Percentiles rank a stretch among this genome's conserved stretches.
Evolutionary conservation across 2,888 invertebrate species (phyloP).

Genomic region (Anthophora plumipes): DNA sequence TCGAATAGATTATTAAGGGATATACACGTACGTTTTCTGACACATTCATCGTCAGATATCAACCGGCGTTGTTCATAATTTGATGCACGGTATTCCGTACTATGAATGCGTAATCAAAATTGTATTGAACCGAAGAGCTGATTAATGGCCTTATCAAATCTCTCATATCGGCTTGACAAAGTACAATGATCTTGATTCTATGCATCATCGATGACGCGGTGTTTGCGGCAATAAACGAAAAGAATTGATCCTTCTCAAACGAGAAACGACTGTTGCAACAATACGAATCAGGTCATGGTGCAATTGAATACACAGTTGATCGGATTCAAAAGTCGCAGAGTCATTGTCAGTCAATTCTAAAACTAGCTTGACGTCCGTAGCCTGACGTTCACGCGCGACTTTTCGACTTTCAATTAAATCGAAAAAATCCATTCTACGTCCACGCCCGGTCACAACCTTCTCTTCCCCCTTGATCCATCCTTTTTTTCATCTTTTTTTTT

Average conservation of each 20-base stretch:
- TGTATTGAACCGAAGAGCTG: slow-evolving; percentile 37
- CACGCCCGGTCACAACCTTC: not conserved
- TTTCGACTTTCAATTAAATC: slow-evolving; percentile 71
- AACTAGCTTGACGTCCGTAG: slow-evolving; percentile 8
- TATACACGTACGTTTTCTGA: too few species aligned
- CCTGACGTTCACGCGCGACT: slow-evolving; percentile 38
- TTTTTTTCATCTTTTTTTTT: slow-evolving; percentile 25
- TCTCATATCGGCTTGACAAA: slow-evolving; percentile 1
- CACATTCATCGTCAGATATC: slow-evolving; percentile 7
- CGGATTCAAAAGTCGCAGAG: slow-evolving; percentile 27
- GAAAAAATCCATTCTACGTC: slow-evolving; percentile 44
- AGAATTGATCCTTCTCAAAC: slow-evolving; percentile 6
- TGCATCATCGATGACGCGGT: not conserved
- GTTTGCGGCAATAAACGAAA: not conserved
- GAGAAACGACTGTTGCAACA: not conserved
- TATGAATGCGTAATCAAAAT: slow-evolving; percentile 47
- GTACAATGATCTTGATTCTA: not conserved
- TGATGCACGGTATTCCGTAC: not conserved
- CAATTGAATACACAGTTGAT: slow-evolving; percentile 16
- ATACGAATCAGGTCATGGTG: slow-evolving; percentile 36
- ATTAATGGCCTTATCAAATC: slow-evolving; percentile 51
- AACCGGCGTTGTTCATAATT: slow-evolving; percentile 34
- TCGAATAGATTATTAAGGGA: not conserved
- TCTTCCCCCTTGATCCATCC: not conserved
- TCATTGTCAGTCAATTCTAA: slow-evolving; percentile 49